Conservation (phyloP, 2,113 vertebrate genomes). For the Lepus americanus region DNA sequence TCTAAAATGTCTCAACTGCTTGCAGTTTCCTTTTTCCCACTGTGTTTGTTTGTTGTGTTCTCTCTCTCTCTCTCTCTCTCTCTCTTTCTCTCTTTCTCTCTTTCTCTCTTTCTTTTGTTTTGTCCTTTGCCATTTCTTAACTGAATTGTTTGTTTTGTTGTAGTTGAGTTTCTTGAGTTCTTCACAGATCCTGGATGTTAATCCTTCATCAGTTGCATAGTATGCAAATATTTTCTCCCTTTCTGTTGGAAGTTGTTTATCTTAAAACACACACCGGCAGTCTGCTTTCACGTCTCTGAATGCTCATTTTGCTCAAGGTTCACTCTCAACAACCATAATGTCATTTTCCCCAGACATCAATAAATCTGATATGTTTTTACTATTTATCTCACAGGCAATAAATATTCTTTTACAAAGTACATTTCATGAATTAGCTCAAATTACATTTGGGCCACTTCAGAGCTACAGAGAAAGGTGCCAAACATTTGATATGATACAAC, state of each 20-base stretch:
- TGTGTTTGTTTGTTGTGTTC: background rate
- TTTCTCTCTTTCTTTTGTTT: too few relatives aligned
- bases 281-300: constrained; percentile 69
- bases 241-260: constrained; percentile 15
- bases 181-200: too few relatives aligned
- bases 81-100: too few relatives aligned
- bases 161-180: too few relatives aligned
- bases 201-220: too few relatives aligned
- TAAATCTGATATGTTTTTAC: constrained; percentile 88
- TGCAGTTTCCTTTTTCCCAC: background rate
- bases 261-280: fast-evolving
- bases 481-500: constrained; percentile 81
- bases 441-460: constrained; percentile 86
- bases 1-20: too few relatives aligned
- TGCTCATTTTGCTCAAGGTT: constrained; percentile 77
- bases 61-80: too few relatives aligned
- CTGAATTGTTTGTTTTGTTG: too few relatives aligned
- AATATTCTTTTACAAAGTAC: constrained; percentile 85
- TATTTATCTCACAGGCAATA: constrained; percentile 88
- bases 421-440: constrained; percentile 87
- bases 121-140: too few relatives aligned
- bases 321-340: constrained; percentile 79
- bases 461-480: constrained; percentile 79
- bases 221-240: background rate
- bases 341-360: constrained; percentile 80